Base-by-base conservation (phyloP, 2,797 vertebrate species). In the Spinus pinus region DNA sequence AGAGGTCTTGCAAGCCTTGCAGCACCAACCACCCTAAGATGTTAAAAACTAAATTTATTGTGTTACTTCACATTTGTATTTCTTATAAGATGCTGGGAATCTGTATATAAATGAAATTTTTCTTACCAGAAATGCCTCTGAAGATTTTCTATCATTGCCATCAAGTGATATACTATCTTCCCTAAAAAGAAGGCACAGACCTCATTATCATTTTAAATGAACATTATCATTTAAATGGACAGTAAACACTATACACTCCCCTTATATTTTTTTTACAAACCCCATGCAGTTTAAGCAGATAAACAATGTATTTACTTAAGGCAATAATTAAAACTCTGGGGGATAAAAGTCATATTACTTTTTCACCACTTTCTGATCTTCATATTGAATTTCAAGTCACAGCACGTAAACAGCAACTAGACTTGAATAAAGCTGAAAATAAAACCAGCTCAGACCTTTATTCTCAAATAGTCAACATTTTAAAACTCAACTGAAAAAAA, bases 101-200 rank as follows among this genome's bases (percentile, higher is more conserved):
- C 44, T 39, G 13, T 17, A 67, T 4, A 46, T 7, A 78, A 71
- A 85, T 27, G 7, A 93, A 92, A 78, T 10, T 2, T 44, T 31
- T 87, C 98, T 98, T 97, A 98, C 98, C 98, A 97, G 94, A 96
- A 97, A 80, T 23, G 91, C 60, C 51, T 97, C 97, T 51, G 97
- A 97, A 94, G 97, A 94, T 87, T 86, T 70, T 81, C 91, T 96
- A 94, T 94, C 95, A 96, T 61, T 92, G 72, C 95, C 97, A 90
- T 54, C 95, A 91, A 96, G 91, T 82, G 96, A 96, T 88, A 96
- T 91, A 97, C 75, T 95, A 64, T 98, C 98, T 96, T 98, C 96
- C 96, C 98, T 98, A 94, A 95, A 97, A 98, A 96, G 42, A 94
- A 91, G 65, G 95, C 50, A 97, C 7, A 92, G n/a, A 91, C 2